Percentiles rank a stretch among this genome's conserved stretches.
Conservation (phyloP, 2,113 vertebrate species). For the Microtus oregoni region DNA sequence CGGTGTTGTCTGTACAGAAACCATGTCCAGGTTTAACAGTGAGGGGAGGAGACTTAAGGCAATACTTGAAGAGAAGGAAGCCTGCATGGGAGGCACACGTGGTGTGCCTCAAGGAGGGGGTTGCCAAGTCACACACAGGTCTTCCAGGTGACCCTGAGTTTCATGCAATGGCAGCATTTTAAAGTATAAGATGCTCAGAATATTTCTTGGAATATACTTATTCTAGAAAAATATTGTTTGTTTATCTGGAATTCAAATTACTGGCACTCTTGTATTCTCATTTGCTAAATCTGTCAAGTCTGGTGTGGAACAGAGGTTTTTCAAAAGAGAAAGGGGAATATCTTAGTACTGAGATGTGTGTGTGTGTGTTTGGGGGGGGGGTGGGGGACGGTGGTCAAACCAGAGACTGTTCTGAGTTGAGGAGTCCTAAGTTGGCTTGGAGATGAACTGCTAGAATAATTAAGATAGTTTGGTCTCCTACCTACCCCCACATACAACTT, state of each 20-base stretch:
- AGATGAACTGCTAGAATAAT: neutral
- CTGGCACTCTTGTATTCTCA: neutral
- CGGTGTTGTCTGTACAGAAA: neutral
- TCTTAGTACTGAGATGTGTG: neutral
- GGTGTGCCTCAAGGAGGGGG: neutral
- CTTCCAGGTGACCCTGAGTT: neutral
- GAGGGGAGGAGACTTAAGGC: neutral
- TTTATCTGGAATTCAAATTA: conserved; percentile 32
- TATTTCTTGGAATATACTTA: neutral
- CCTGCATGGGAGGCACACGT: neutral
- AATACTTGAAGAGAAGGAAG: neutral
- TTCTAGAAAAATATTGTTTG: neutral
- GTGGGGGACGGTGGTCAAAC: neutral
- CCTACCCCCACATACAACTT: neutral
- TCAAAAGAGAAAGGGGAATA: neutral
- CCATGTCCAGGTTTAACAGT: neutral
- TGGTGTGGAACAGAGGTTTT: neutral
- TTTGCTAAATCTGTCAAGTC: conserved; percentile 2
- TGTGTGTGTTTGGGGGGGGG: no score
- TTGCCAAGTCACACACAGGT: neutral
- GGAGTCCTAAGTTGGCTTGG: neutral
- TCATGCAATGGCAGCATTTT: neutral
- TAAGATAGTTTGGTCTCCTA: neutral
- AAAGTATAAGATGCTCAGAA: neutral
- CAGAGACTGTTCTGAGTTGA: neutral